Percentiles rank a stretch among this genome's conserved stretches.
Conservation (phyloP, 2,113 vertebrate species). For the Psettodes erumei region DNA sequence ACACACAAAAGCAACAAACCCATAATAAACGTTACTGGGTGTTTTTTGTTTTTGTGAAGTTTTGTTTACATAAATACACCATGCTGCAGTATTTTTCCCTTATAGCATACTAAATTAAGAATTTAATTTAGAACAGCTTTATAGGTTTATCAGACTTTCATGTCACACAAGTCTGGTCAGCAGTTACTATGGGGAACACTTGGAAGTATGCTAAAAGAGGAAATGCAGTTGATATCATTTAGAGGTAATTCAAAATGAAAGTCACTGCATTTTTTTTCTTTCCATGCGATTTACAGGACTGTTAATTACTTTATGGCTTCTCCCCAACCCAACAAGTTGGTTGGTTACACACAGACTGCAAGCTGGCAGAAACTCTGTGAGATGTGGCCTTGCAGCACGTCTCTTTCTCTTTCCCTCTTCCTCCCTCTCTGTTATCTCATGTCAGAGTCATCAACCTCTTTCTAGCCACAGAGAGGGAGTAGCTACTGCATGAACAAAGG, state of each 20-base stretch:
- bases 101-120: background rate
- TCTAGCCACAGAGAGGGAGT: background rate
- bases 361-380: background rate
- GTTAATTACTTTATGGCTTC: constrained; percentile 28
- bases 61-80: background rate
- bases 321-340: background rate
- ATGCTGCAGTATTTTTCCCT: constrained; percentile 2
- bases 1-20: background rate
- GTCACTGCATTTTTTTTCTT: constrained; percentile 1
- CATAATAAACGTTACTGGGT: background rate
- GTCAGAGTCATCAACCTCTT: background rate
- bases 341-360: background rate
- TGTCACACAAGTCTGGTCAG: background rate
- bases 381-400: constrained; percentile 36
- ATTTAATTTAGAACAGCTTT: background rate
- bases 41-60: background rate
- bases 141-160: background rate
- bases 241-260: constrained; percentile 47
- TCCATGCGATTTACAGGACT: constrained; percentile 6
- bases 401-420: background rate
- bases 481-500: background rate
- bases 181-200: background rate
- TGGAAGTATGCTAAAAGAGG: background rate
- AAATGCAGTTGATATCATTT: background rate
- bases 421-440: constrained; percentile 11